Percentiles rank a stretch among this genome's conserved stretches.
phyloP scores from a whole-genome alignment of 2,113 vertebrate species.

The Elephantulus edwardii region DNA sequence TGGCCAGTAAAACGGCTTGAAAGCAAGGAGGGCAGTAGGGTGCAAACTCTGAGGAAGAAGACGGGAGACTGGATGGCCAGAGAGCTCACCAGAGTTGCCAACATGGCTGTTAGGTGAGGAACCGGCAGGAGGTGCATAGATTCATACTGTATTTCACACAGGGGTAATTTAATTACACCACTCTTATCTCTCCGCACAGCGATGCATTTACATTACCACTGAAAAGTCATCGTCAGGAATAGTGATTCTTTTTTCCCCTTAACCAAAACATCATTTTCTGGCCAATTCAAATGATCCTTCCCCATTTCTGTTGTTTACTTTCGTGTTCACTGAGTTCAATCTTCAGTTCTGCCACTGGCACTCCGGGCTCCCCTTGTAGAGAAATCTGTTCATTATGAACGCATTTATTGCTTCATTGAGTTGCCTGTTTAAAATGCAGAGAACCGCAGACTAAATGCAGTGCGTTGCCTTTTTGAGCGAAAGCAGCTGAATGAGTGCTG shows the following conservation, averaged over 20 bases:
- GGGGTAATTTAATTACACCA: conserved; percentile 4
- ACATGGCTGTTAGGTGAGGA: rapidly evolving
- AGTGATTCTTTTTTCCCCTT: conserved; percentile 43
- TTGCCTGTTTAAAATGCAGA: conserved; percentile 81
- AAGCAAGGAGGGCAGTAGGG: not conserved
- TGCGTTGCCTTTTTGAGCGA: conserved; percentile 60
- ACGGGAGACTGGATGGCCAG: not conserved
- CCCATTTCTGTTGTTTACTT: conserved; percentile 63
- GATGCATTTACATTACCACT: conserved; percentile 17
- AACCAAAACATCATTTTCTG: conserved; percentile 59
- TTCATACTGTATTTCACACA: not conserved
- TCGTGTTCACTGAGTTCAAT: conserved; percentile 67
- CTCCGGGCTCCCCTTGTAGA: conserved; percentile 71
- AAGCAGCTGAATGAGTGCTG: conserved; percentile 52
- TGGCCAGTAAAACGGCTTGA: not conserved
- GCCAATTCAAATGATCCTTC: conserved; percentile 29
- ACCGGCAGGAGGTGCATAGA: not conserved
- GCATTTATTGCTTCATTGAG: conserved; percentile 81
- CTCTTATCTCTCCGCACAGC: conserved; percentile 22
- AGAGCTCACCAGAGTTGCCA: not conserved
- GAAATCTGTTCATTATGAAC: conserved; percentile 77
- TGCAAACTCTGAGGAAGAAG: not conserved
- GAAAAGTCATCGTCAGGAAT: conserved; percentile 39
- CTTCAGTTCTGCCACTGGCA: conserved; percentile 58
- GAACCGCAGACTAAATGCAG: conserved; percentile 77